Evolutionary conservation across 2,797 vertebrate genomes (phyloP), one percentile per base, ranked within the genome.

Genomic region (Lepus townsendii): DNA sequence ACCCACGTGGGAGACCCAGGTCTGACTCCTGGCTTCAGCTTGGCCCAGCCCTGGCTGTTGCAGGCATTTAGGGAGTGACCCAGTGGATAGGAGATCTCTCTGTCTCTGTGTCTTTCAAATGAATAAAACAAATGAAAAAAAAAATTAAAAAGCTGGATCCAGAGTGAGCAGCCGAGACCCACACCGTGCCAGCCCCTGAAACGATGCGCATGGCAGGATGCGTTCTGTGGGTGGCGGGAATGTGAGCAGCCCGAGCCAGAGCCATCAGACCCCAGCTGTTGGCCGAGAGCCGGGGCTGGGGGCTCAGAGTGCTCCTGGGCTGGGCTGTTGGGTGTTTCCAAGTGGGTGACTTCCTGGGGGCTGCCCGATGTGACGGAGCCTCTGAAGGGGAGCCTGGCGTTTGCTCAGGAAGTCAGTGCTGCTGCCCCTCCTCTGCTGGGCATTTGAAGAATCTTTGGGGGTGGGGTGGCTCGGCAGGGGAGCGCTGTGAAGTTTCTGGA

Each of bases 331-430:
- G 9, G 5, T 14, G 84, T 60, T 78, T 27, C 60, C 0, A 5
- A 47, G 24, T 26, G 14, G 57, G 63, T 24, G 19, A 7, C 73
- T 87, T 94, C 12, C 79, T 66, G 65, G 79, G 14, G 30, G 7
- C 17, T 3, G 11, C 2, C 6, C 38, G 60, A 27, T 69, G 76
- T 32, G 47, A 9, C 66, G 38, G 5, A 14, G 16, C 42, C 22
- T 78, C 68, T 62, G 68, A 38, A 0, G 7, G 22, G 54, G n/a
- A 9, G 2, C 27, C 19, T 42, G n/a, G n/a, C n/a, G 30, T 60
- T 83, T 11, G 0, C 50, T 83, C 12, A 3, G 1, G 66, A 60
- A 62, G 6, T 71, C 0, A 0, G 0, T 4, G 47, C 8, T 30
- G 4, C 10, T 14, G 24, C 8, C 17, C 5, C 30, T 65, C 7